A percentile compares a stretch with the other conserved stretches of the same genome.
Conservation (phyloP, 2,797 vertebrate genomes). For the Parauchenoglanis punctatus region DNA sequence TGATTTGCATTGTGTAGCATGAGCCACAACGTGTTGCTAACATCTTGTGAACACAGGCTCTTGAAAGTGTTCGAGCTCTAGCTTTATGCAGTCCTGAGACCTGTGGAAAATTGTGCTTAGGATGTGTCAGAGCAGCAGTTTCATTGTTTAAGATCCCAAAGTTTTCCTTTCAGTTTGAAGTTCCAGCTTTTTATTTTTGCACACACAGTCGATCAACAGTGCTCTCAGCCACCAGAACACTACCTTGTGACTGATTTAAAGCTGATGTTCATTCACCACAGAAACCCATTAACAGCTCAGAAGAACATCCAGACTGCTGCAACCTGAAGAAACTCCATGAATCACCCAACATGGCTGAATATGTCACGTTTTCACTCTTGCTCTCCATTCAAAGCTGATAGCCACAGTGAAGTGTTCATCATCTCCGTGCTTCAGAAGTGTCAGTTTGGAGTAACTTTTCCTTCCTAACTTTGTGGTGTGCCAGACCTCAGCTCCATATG, state of each 20-base stretch:
- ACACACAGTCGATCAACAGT: slow-evolving; percentile 7
- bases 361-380: slow-evolving; percentile 34
- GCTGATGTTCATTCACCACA: slow-evolving; percentile 32
- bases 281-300: slow-evolving; percentile 33
- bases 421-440: slow-evolving; percentile 23
- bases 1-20: slow-evolving; percentile 72
- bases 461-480: slow-evolving; percentile 24
- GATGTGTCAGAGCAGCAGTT: slow-evolving; percentile 49
- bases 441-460: slow-evolving; percentile 37
- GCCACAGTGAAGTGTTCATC: slow-evolving; percentile 42
- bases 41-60: slow-evolving; percentile 68
- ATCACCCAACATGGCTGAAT: slow-evolving; percentile 47
- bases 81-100: slow-evolving; percentile 36
- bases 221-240: slow-evolving; percentile 3
- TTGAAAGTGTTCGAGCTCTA: slow-evolving; percentile 61
- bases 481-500: slow-evolving; percentile 42
- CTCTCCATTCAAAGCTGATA: slow-evolving; percentile 15
- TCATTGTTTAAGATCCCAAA: slow-evolving; percentile 37
- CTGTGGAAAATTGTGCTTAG: slow-evolving; percentile 44
- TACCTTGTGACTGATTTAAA: slow-evolving; percentile 36
- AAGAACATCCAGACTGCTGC: slow-evolving; percentile 32
- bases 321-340: slow-evolving; percentile 45
- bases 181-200: slow-evolving; percentile 16
- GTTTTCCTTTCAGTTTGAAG: slow-evolving; percentile 34
- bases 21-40: slow-evolving; percentile 72